Base-by-base conservation (phyloP, 2,888 invertebrate genomes). In the Dryococelus australis region DNA sequence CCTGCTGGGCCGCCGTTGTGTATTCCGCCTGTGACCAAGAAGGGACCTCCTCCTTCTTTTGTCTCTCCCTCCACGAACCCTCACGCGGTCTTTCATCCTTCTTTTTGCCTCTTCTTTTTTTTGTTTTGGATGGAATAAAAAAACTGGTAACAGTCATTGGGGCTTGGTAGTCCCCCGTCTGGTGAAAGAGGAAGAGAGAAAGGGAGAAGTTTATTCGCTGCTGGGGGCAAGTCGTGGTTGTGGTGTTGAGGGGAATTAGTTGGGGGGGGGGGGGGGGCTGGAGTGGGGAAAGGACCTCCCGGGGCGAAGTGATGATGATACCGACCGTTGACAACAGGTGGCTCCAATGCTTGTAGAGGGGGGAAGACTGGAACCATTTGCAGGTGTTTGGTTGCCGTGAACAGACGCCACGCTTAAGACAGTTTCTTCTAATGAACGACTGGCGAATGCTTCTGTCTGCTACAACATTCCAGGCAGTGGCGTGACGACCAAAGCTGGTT, bases 141-240 rank as follows among this genome's bases (percentile, higher is more conserved):
- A 88, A 88, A 88, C 88, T 87, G 88, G 87, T 87, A 88, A 88
- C 87, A 87, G 84, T 87, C 84, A 87, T 87, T 87, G 87, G 88
- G 65, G 65, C n/a, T 24, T 24, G 20, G 65, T 16, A 24, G n/a
- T 16, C 8, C 24, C 47, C 47, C 47, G 20, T 88, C 86, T 79
- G 65, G 88, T 87, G 88, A 65, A 20, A 65, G 65, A 24, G 65
- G 16, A 8, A 65, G 65, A 65, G 65, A 65, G 24, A 65, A 20
- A 65, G n/a, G 16, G 65, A 65, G 65, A 65, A 24, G 65, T 65
- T 65, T 65, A 84, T 84, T 87, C 87, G 88, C 87, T 88, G 88
- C 87, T 87, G 88, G 88, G 88, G 89, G 80, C 88, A 87, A 85
- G 86, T 79, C 65, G 86, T 86, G 87, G 86, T 65, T 86, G 87